Evolutionary conservation across 2,113 vertebrate genomes (phyloP).

Genomic region (Heliornis fulica): DNA sequence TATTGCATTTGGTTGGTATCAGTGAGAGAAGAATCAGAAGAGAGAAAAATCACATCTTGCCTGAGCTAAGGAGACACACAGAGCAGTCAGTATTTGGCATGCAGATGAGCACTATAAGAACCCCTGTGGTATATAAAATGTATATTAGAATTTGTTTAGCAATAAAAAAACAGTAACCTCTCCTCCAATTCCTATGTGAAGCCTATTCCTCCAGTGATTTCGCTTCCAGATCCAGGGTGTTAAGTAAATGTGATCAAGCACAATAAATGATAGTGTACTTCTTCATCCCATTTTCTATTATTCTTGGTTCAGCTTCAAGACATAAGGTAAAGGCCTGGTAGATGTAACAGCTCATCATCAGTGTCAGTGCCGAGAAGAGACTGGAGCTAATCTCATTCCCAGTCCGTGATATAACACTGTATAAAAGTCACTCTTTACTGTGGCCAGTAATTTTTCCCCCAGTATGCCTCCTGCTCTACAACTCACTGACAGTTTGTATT

Average conservation of each 20-base stretch:
- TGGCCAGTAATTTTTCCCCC: neutral
- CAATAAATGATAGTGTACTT: neutral
- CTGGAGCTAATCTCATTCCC: neutral
- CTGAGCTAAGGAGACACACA: neutral
- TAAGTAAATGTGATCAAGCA: neutral
- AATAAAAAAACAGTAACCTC: neutral
- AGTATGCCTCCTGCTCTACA: neutral
- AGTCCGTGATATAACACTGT: neutral
- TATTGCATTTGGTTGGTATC: neutral
- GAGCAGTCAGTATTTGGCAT: neutral
- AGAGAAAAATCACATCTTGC: neutral
- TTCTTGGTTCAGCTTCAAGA: neutral
- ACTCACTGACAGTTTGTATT: neutral
- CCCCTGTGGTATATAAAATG: neutral
- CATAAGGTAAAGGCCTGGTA: neutral
- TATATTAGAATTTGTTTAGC: neutral
- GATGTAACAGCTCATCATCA: neutral
- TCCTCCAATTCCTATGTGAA: neutral
- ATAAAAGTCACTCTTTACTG: neutral
- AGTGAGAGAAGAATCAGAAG: neutral
- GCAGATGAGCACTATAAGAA: neutral
- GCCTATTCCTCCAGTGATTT: neutral
- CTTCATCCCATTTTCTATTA: neutral
- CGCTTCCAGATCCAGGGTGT: neutral
- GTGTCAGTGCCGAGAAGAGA: neutral